phyloP scores from a whole-genome alignment of 2,888 invertebrate genomes.

The Scrobipalpa costella region DNA sequence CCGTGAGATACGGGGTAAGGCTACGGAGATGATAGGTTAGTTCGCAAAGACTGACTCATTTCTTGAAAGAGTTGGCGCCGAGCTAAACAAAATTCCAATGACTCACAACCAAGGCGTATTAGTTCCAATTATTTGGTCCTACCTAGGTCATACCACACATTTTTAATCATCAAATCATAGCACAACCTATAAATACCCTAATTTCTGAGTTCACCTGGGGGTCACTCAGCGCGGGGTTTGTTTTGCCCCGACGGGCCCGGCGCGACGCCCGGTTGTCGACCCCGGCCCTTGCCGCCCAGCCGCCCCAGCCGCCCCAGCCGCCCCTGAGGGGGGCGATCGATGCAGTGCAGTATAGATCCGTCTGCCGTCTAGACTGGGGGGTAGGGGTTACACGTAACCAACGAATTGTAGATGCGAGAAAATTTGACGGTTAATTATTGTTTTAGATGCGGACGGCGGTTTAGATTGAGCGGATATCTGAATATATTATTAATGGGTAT shows the following conservation, averaged over 20 bases:
- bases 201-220: slow-evolving; percentile 56
- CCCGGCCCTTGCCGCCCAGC: slow-evolving; percentile 30
- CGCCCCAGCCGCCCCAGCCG: not conserved
- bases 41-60: too few species aligned
- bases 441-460: slow-evolving; percentile 44
- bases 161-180: not conserved
- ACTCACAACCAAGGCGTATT: too few species aligned
- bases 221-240: slow-evolving; percentile 58
- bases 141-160: too few species aligned
- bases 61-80: too few species aligned
- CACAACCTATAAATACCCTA: slow-evolving; percentile 40
- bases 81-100: too few species aligned
- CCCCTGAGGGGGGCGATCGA: slow-evolving; percentile 53
- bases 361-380: slow-evolving; percentile 73
- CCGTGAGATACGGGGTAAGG: too few species aligned
- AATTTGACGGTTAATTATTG: slow-evolving; percentile 64
- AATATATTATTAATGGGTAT: not conserved
- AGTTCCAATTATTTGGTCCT: too few species aligned
- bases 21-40: too few species aligned
- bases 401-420: slow-evolving; percentile 56
- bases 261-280: slow-evolving; percentile 53
- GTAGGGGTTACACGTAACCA: slow-evolving; percentile 43
- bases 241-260: slow-evolving; percentile 57
- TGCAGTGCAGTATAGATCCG: slow-evolving; percentile 77
- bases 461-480: not conserved